These are phyloP conservation scores for Psittacula derbiana DNA, from an alignment of 2,797 vertebrate genomes.

Conservation along the genomic window DNA sequence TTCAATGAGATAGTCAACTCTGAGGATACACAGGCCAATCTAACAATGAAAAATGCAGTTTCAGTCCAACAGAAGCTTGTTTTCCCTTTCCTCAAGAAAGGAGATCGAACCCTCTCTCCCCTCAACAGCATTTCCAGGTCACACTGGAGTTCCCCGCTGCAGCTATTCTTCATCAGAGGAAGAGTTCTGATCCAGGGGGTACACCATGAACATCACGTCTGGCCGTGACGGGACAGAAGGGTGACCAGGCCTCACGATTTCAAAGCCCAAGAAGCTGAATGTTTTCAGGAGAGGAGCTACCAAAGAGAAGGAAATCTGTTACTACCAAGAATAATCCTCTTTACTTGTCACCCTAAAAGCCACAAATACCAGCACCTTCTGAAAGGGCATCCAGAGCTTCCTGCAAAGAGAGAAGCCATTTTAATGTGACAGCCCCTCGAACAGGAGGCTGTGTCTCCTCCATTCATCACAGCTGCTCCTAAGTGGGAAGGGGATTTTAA, in stretches of 20 bases:
- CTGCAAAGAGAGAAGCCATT: background rate
- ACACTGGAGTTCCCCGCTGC: constrained; percentile 48
- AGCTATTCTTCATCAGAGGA: constrained; percentile 82
- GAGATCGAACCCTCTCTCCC: constrained; percentile 58
- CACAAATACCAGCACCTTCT: background rate
- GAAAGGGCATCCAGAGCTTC: background rate
- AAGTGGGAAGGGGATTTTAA: background rate
- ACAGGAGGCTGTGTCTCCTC: background rate
- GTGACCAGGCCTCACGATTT: constrained; percentile 90
- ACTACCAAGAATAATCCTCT: background rate
- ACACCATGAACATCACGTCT: constrained; percentile 93
- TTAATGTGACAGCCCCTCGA: rapidly evolving
- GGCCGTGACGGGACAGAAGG: constrained; percentile 86
- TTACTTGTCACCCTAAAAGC: background rate
- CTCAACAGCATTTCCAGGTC: constrained; percentile 56
- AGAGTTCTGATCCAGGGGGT: constrained; percentile 88
- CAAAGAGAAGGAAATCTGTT: constrained; percentile 27
- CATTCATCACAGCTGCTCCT: background rate
- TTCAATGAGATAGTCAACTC: constrained; percentile 75
- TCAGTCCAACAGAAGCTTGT: constrained; percentile 64
- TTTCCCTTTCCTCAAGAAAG: constrained; percentile 63
- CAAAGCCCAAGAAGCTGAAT: constrained; percentile 94
- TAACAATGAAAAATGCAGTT: constrained; percentile 69
- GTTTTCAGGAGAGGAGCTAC: constrained; percentile 89
- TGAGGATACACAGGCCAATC: constrained; percentile 74